Base-by-base conservation (phyloP, 1,140 invertebrate genomes). In the Musca domestica region DNA sequence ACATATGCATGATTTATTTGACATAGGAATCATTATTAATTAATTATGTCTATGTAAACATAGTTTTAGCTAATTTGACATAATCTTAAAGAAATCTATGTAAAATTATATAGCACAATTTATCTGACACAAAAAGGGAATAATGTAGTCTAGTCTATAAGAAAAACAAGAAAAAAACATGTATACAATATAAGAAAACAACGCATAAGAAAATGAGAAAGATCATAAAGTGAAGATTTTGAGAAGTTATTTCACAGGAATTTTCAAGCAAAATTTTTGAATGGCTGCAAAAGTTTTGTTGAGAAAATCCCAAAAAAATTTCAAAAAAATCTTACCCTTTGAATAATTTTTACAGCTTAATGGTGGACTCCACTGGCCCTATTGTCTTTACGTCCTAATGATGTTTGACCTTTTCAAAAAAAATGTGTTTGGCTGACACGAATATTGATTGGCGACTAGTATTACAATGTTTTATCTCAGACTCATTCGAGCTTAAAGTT, bases 111-210 rank as follows among this genome's bases (percentile, higher is more conserved):
- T 49, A 30, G 58, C 70, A 74, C 69, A 73, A 73, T 69, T 75
- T 75, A 77, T 80, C 77, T 80, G 77, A 80, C 77, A 54, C 66
- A 76, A 69, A 71, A 76, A 77, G 77, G 77, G 77, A 80, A 78
- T 69, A 48, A 47, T 58, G 67, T 63, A 52, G 51, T 41, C n/a
- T 58, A 58, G 66, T 68, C 58, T 41, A 64, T 64, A 49, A 48
- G 34, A 64, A 48, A 25, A 7, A 27, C 10, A 48, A 14, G 47
- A n/a, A n/a, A n/a, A n/a, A n/a, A n/a, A n/a, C 22, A 46, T 47
- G 14, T 19, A 17, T 47, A 58, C 14, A 25, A 61, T 25, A 64
- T 47, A 14, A 64, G n/a, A 30, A 34, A 61, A 49, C n/a, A 10
- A 27, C 19, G 14, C 7, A 34, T 17, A 61, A 67, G 49, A 15